phyloP scores from a whole-genome alignment of 2,113 vertebrate species.

The Pomatorhinus ruficollis region DNA sequence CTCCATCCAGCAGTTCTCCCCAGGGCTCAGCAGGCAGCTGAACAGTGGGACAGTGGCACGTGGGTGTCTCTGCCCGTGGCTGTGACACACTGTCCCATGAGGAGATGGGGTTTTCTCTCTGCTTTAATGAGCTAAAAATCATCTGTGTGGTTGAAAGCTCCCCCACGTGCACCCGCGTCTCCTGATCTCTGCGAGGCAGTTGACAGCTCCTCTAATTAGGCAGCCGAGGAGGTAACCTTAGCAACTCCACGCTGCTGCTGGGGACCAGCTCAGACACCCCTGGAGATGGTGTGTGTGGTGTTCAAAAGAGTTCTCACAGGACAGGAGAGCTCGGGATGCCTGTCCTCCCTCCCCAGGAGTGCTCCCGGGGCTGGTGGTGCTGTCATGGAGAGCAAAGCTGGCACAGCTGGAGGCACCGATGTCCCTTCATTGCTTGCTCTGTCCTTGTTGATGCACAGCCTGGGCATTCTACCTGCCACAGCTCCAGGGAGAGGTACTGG shows the following conservation, averaged over 20 bases:
- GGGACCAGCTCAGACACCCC: constrained; percentile 11
- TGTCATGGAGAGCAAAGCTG: background rate
- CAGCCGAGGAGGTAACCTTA: constrained; percentile 71
- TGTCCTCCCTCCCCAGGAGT: background rate
- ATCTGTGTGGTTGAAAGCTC: background rate
- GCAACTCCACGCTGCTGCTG: constrained; percentile 56
- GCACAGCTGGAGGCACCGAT: rapidly evolving
- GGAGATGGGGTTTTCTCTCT: background rate
- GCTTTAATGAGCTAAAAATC: background rate
- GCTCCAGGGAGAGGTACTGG: background rate
- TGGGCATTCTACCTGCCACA: background rate
- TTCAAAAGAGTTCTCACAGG: background rate
- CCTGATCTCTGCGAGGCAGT: constrained; percentile 33
- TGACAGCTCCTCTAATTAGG: constrained; percentile 68
- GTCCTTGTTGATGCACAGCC: background rate
- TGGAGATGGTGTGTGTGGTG: background rate
- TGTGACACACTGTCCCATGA: background rate
- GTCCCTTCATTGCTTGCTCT: background rate
- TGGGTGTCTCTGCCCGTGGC: background rate
- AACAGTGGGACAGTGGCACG: background rate
- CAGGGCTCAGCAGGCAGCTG: rapidly evolving
- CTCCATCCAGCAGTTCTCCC: background rate
- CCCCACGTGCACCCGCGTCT: background rate
- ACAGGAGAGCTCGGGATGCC: background rate
- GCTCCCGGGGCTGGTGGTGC: rapidly evolving